Base-by-base conservation (phyloP, 2,888 invertebrate species). In the Nezara viridula region DNA sequence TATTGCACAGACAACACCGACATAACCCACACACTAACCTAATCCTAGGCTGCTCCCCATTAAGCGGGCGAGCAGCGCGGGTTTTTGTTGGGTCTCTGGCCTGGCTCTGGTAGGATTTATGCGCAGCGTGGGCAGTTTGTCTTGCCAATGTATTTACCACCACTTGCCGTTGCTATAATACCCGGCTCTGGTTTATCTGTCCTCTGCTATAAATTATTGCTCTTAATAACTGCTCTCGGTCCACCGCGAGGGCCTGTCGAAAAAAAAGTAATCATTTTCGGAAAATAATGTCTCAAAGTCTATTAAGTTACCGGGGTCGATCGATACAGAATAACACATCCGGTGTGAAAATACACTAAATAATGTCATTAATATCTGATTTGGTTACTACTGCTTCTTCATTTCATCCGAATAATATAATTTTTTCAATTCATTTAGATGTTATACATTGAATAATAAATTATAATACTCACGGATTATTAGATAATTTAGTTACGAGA, bases 101-200 rank as follows among this genome's bases (percentile, higher is more conserved):
- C 32, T 37, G 19, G 66, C 66, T 60, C 14, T 6, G 60, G 3
- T 37, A 27, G 6, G 37, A 73, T 73, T 73, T 73, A 73, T 73
- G 66, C 66, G 16, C 19, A 6, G 5, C 5, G 6, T 6, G 32
- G 66, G 66, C 66, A 73, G 66, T 73, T 73, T 73, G 66, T 37
- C 66, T 73, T 37, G 32, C 32, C 66, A 32, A 37, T 73, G 66
- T 73, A 73, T 73, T 73, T 73, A 73, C 66, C 66, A 73, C 66
- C 66, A 37, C 66, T 73, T 73, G 32, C 66, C 66, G 66, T 19
- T 7, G 32, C 37, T 73, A 73, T 73, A 73, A 73, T 73, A 32
- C 37, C 66, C 19, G 0, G 16, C 66, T 60, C 66, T 73, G 66
- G 7, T 73, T 73, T 73, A 73, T 73, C 66, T 73, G 32, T 37